Evolutionary conservation across 2,797 vertebrate genomes (phyloP), one percentile per base, ranked within the genome.

Genomic region (Sylvilagus floridanus): DNA sequence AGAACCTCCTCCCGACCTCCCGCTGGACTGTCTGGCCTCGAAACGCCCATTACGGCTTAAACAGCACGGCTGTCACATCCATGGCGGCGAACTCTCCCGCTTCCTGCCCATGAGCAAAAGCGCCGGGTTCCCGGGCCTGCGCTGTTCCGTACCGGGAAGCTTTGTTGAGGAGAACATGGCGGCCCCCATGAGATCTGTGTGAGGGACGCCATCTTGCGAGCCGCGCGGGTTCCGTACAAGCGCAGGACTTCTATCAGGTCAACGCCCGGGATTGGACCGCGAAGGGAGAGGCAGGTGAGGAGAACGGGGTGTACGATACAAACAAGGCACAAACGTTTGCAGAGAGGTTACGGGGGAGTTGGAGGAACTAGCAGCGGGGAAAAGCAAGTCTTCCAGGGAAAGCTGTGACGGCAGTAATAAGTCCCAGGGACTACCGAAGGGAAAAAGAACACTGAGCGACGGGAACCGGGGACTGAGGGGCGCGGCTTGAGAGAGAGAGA

Each of bases 151-250:
- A 69, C 37, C 0, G 12, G 21, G 57, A 9, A 24, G 90, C 96
- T 96, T 96, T 96, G 95, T 96, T 93, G 86, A 62, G 71, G 60
- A 14, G 54, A 95, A 76, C 1, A 94, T 96, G 96, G 94, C 92
- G 17, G 60, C 94, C 4, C 65, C 60, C 72, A 1, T 0, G 10
- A 0, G 1, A 2, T 2, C 5, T 8, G 19, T 12, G 0, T 0
- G 5, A 0, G n/a, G 72, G 76, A 4, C 69, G 71, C 95, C 96
- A 94, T 91, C 47, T 76, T 76, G 42, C 21, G 30, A 16, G 13
- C 0, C 13, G 8, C 0, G 9, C 8, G 26, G 28, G 26, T 37
- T 88, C 95, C 92, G 94, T 95, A 88, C 96, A 76, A 1, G 32
- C n/a, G 0, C 22, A 30, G 28, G 42, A 54, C 52, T 22, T n/a